Evolutionary conservation across 1,140 invertebrate genomes (phyloP), one percentile per base, ranked within the genome.

Genomic region (Saccostrea glomerata): DNA sequence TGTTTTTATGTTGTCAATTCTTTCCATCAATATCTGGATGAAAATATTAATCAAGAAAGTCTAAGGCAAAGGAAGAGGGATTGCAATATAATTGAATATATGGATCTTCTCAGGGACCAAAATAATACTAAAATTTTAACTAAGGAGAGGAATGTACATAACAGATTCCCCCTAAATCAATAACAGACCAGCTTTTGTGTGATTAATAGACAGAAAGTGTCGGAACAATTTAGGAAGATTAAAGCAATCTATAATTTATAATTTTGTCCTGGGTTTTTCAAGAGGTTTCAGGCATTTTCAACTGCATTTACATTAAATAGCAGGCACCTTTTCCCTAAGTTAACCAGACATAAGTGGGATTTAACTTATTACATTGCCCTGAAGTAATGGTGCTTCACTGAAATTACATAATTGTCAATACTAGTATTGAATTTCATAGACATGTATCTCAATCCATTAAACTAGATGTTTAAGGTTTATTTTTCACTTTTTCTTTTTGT

Each of bases 11-110:
- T 63, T 11, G 58, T 60, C 58, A 60, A 20, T 60, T 60, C 13
- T 6, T 3, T 63, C 17, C 58, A 63, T 63, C 58, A 20, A n/a
- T 20, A 20, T 63, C 15, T 63, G 17, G 5, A 63, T 47, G 58
- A 63, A 6, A n/a, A 63, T 1, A 63, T 63, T 63, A 17, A 63
- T 5, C 58, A 60, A 63, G 17, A 17, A 58, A 63, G n/a, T 20
- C 5, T 20, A 63, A 63, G 17, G 58, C 70, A 77, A 20, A 17
- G 30, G 30, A 12, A 15, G 15, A 77, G 15, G 25, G 11, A 11
- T 11, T 30, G 70, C 30, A 77, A 77, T 77, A 17, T 13, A 77
- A 77, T 73, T 73, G 25, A 73, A 73, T 77, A 40, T 30, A 77
- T 77, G 25, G 70, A 77, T 77, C 25, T 36, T 13, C 30, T 77